Percentiles rank a stretch among this genome's conserved stretches.
phyloP scores from a whole-genome alignment of 2,888 invertebrate species.

The Torymus auratus region DNA sequence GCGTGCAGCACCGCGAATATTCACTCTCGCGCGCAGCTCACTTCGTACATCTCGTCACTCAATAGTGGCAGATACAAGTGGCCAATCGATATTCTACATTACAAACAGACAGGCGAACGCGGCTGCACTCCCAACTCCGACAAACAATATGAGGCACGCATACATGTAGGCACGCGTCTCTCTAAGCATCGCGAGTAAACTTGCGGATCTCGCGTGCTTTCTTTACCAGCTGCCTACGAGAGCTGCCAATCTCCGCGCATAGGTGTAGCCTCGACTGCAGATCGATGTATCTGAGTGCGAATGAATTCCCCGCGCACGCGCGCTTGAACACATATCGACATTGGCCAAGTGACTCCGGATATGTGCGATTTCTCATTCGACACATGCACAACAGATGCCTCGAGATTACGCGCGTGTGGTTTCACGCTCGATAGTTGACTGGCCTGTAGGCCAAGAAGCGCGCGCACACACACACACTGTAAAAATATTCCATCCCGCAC shows the following conservation, averaged over 20 bases:
- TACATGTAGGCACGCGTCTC: not conserved
- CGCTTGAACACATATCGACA: constrained; percentile 14
- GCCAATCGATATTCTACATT: constrained; percentile 42
- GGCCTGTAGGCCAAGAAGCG: constrained; percentile 59
- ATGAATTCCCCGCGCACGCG: constrained; percentile 24
- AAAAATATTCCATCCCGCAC: constrained; percentile 43
- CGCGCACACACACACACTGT: constrained; percentile 52
- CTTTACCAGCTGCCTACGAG: not conserved
- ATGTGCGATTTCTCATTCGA: constrained; percentile 34
- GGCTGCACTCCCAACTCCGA: not conserved
- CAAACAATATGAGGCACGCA: constrained; percentile 4
- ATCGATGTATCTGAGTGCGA: not conserved
- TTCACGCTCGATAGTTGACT: constrained; percentile 64
- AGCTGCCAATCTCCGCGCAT: constrained; percentile 35
- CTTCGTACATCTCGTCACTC: constrained; percentile 38
- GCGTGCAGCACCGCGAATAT: not conserved
- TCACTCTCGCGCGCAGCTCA: too few species aligned
- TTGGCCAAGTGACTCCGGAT: constrained; percentile 5
- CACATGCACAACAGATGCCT: constrained; percentile 37
- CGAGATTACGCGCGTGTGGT: constrained; percentile 62
- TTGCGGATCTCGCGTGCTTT: not conserved
- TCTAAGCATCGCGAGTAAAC: not conserved
- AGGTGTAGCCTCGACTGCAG: too few species aligned
- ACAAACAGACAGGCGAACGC: constrained; percentile 13
- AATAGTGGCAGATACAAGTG: constrained; percentile 31